Base-by-base conservation (phyloP, 2,888 invertebrate genomes). In the Pelosia muscerda region DNA sequence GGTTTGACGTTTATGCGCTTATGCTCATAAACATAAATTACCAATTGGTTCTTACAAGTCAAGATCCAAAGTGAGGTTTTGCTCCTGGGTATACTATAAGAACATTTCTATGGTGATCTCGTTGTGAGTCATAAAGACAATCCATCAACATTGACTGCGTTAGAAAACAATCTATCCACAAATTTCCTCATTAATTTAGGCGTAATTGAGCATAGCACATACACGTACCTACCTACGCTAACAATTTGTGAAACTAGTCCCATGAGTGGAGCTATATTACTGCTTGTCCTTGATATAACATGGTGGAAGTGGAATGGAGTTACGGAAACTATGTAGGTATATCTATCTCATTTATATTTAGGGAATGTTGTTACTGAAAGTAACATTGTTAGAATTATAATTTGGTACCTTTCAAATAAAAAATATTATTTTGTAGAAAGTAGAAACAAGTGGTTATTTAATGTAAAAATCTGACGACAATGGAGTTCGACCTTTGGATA, bases 241-340 rank as follows among this genome's bases (percentile, higher is more conserved):
- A n/a, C n/a, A n/a, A n/a, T n/a, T n/a, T 22, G 49, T 53, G n/a
- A 38, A 26, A 65, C 31, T 22, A 54, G 31, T 78, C 86, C 84
- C 85, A 69, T 66, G 79, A 75, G 86, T 63, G 72, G 82, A 84
- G 78, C 80, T 80, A 78, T 75, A 38, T 34, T 78, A 80, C 73
- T 79, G 75, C 81, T 81, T 82, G 81, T 66, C 90, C 89, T 87
- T 90, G 90, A 83, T 81, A 84, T 72, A 70, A 69, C 75, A 75
- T 53, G 60, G 63, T 26, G 69, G 74, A 73, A 74, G n/a, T n/a
- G n/a, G n/a, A n/a, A n/a, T n/a, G n/a, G n/a, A 74, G 62, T 34
- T 62, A 65, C 53, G 65, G 56, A 22, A 63, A 31, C 23, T 25
- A 26, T 53, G 10, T 22, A n/a, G n/a, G n/a, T n/a, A n/a, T n/a